phyloP scores from a whole-genome alignment of 2,888 invertebrate genomes.

The Agrotis clavis region DNA sequence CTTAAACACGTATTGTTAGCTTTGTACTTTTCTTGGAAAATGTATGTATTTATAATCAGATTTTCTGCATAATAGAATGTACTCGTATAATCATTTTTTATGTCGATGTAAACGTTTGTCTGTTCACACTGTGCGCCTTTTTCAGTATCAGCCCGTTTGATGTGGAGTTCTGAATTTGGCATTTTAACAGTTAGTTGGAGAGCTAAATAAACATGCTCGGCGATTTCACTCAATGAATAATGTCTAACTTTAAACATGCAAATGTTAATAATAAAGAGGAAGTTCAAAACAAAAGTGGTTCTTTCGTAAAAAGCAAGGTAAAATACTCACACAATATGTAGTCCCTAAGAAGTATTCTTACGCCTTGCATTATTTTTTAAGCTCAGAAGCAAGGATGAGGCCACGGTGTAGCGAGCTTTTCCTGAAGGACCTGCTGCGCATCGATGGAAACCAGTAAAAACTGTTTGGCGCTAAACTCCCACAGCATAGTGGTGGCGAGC shows the following conservation, averaged over 20 bases:
- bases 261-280: constrained; percentile 34
- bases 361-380: too few relatives aligned
- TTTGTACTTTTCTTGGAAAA: constrained; percentile 24
- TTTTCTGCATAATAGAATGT: neutral
- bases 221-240: constrained; percentile 34
- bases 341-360: neutral
- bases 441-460: too few relatives aligned
- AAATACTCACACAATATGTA: neutral
- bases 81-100: neutral
- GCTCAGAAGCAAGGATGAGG: too few relatives aligned
- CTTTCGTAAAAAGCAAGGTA: constrained; percentile 24
- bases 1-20: constrained; percentile 21
- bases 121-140: constrained; percentile 19
- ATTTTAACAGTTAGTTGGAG: constrained; percentile 40
- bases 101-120: constrained; percentile 9
- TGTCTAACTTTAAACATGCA: constrained; percentile 27
- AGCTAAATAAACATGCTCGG: constrained; percentile 31
- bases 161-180: constrained; percentile 15
- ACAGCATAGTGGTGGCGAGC: too few relatives aligned
- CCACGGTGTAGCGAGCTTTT: too few relatives aligned
- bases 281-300: constrained; percentile 22
- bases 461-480: too few relatives aligned
- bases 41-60: constrained; percentile 12
- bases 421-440: too few relatives aligned
- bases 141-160: constrained; percentile 24